Conservation (phyloP, 2,888 invertebrate species). For the Chrysodeixis includens region DNA sequence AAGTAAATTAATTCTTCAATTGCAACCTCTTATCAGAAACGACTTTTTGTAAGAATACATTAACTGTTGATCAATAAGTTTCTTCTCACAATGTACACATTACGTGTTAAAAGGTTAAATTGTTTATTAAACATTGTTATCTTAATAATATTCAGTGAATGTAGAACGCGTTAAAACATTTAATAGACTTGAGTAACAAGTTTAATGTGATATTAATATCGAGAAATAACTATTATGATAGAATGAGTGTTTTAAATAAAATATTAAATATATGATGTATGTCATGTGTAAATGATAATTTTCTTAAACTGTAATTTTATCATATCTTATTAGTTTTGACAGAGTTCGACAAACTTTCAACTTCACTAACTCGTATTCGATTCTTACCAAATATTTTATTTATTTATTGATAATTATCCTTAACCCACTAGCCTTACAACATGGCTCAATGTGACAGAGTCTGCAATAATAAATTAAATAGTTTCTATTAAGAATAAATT, state of each 20-base stretch:
- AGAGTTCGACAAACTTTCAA: too few species aligned
- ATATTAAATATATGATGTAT: too few species aligned
- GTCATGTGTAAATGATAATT: too few species aligned
- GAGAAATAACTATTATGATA: conserved; percentile 30
- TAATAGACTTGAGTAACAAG: conserved; percentile 41
- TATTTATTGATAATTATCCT: too few species aligned
- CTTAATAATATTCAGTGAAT: conserved; percentile 48
- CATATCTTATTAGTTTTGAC: too few species aligned
- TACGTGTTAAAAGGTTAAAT: conserved; percentile 18
- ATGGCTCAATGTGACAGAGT: too few species aligned
- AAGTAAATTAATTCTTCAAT: conserved; percentile 2
- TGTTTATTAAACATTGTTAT: conserved; percentile 45
- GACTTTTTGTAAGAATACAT: neutral
- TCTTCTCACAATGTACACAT: conserved; percentile 6
- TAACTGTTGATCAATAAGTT: conserved; percentile 4
- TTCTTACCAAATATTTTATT: too few species aligned
- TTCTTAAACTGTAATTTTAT: too few species aligned
- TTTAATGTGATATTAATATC: conserved; percentile 36
- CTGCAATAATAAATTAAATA: too few species aligned
- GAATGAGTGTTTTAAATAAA: neutral
- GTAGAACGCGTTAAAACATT: conserved; percentile 44
- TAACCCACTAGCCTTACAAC: too few species aligned
- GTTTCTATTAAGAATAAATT: too few species aligned
- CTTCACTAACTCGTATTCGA: too few species aligned
- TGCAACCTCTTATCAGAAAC: neutral